Evolutionary conservation across 2,888 invertebrate genomes (phyloP).

Genomic region (Alloplasta piceator): DNA sequence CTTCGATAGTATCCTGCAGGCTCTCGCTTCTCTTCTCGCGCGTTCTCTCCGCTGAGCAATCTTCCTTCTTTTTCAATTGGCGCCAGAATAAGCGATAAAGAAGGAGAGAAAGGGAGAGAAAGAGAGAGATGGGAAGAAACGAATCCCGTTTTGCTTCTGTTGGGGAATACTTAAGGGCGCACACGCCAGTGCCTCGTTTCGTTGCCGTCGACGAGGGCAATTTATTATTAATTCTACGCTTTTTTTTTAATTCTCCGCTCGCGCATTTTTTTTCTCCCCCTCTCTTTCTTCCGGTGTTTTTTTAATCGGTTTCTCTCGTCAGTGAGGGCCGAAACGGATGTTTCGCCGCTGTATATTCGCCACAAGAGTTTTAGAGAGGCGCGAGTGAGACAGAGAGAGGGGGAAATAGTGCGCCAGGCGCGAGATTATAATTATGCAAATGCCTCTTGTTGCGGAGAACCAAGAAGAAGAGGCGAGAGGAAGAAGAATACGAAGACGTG

Average conservation of each 20-base stretch:
- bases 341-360: constrained; percentile 40
- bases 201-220: constrained; percentile 59
- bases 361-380: constrained; percentile 71
- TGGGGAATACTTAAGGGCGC: constrained; percentile 28
- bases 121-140: constrained; percentile 35
- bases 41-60: constrained; percentile 42
- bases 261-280: constrained; percentile 49
- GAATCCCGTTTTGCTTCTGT: constrained; percentile 59
- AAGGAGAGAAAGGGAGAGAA: constrained; percentile 34
- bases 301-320: constrained; percentile 36
- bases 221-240: constrained; percentile 64
- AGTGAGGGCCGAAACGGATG: constrained; percentile 60
- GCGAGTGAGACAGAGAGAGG: constrained; percentile 53
- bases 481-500: constrained; percentile 47
- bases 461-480: constrained; percentile 50
- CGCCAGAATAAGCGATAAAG: constrained; percentile 51
- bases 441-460: constrained; percentile 77
- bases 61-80: constrained; percentile 57
- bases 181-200: constrained; percentile 53
- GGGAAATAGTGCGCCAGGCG: constrained; percentile 61
- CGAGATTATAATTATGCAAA: constrained; percentile 83
- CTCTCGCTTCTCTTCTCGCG: constrained; percentile 37
- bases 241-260: constrained; percentile 51
- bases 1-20: constrained; percentile 46
- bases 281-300: not conserved